phyloP scores from a whole-genome alignment of 2,888 invertebrate species.

The Thumatha senex region DNA sequence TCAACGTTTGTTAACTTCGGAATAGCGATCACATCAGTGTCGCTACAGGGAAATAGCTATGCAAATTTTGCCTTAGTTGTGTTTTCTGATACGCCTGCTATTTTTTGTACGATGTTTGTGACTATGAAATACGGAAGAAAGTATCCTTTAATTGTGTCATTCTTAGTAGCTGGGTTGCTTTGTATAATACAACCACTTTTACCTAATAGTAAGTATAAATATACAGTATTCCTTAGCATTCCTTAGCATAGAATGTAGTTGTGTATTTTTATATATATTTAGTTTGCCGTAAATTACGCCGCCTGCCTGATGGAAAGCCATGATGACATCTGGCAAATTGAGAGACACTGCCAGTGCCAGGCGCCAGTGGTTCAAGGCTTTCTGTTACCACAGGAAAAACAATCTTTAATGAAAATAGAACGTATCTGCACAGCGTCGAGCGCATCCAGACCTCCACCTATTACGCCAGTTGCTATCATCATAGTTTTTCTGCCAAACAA shows the following conservation, averaged over 20 bases:
- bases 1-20: slow-evolving; percentile 92
- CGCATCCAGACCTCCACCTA: too few species aligned
- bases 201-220: slow-evolving; percentile 70
- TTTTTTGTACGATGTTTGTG: slow-evolving; percentile 77
- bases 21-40: slow-evolving; percentile 88
- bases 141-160: slow-evolving; percentile 79
- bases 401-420: too few species aligned
- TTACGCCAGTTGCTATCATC: slow-evolving; percentile 53
- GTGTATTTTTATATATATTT: too few species aligned
- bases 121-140: slow-evolving; percentile 82
- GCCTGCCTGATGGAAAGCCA: too few species aligned
- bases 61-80: slow-evolving; percentile 87
- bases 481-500: slow-evolving; percentile 58
- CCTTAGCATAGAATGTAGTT: too few species aligned
- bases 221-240: too few species aligned
- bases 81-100: slow-evolving; percentile 83
- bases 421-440: too few species aligned
- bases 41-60: slow-evolving; percentile 89
- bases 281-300: too few species aligned
- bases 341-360: too few species aligned
- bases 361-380: too few species aligned
- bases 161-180: slow-evolving; percentile 80
- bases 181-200: slow-evolving; percentile 85
- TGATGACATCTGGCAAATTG: too few species aligned
- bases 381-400: too few species aligned